These are phyloP conservation scores for Graptemys geographica DNA, from an alignment of 2,797 vertebrate species.

Conservation along the genomic window DNA sequence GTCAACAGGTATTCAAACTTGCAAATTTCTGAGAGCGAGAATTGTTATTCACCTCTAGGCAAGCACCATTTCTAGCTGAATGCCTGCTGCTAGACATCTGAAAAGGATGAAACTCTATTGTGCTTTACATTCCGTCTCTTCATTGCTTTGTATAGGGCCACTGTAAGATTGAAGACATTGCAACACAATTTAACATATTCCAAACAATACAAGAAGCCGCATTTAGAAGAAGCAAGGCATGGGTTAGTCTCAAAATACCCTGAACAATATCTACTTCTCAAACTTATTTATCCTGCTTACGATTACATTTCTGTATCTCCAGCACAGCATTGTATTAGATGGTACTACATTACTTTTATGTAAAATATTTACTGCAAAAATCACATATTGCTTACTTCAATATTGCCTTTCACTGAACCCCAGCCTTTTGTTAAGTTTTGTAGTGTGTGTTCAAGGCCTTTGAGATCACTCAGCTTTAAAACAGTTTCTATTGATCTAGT, in stretches of 20 bases:
- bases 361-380: slow-evolving; percentile 8
- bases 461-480: background rate
- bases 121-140: background rate
- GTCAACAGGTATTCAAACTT: background rate
- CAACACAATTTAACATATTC: background rate
- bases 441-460: background rate
- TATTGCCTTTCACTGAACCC: background rate
- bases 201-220: background rate
- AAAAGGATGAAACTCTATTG: accelerated
- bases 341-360: background rate
- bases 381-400: background rate
- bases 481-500: background rate
- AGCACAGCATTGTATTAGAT: background rate
- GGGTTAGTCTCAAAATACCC: accelerated
- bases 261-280: background rate
- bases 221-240: accelerated
- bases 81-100: accelerated
- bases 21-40: background rate
- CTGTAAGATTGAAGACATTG: background rate
- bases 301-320: background rate
- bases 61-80: background rate
- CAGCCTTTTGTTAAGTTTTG: background rate
- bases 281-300: background rate
- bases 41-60: background rate
- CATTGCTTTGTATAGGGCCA: background rate